phyloP scores from a whole-genome alignment of 2,113 vertebrate species.

The Tretioscincus oriximinensis region DNA sequence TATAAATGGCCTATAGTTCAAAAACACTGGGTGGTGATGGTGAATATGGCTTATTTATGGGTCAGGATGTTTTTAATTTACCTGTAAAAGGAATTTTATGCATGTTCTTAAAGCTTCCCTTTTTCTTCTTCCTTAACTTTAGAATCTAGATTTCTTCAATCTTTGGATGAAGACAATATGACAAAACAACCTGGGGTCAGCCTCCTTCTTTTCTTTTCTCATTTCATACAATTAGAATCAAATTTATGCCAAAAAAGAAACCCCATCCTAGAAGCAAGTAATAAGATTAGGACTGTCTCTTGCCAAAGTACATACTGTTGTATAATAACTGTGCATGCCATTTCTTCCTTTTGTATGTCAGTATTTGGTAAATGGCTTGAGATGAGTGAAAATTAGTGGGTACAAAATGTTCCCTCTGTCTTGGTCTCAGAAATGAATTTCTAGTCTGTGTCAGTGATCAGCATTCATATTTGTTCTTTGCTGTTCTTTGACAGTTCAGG shows the following conservation, averaged over 20 bases:
- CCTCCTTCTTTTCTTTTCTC: slow-evolving; percentile 54
- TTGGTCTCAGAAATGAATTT: slow-evolving; percentile 6
- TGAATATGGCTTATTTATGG: too few species aligned
- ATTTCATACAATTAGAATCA: slow-evolving; percentile 31
- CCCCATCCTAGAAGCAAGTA: slow-evolving; percentile 8
- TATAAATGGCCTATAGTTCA: too few species aligned
- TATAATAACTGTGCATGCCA: neutral
- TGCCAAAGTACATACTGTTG: slow-evolving; percentile 20
- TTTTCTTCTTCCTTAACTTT: slow-evolving; percentile 19
- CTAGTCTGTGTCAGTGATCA: slow-evolving; percentile 1
- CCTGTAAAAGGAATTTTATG: neutral
- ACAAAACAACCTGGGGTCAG: slow-evolving; percentile 97
- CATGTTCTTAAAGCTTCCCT: neutral
- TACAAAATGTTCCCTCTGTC: slow-evolving; percentile 6
- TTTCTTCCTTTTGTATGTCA: slow-evolving; percentile 19
- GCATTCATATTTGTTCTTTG: neutral
- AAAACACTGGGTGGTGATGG: too few species aligned
- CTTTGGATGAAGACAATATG: slow-evolving; percentile 94
- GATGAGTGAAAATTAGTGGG: slow-evolving; percentile 25
- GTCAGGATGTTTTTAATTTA: too few species aligned
- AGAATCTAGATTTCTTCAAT: slow-evolving; percentile 94
- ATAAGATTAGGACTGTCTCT: slow-evolving; percentile 7
- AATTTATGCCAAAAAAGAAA: slow-evolving; percentile 40
- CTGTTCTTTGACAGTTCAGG: neutral
- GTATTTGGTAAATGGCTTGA: neutral